Percentiles rank a stretch among this genome's conserved stretches.
Conservation (phyloP, 1,140 invertebrate species). For the Saccostrea cuccullata region DNA sequence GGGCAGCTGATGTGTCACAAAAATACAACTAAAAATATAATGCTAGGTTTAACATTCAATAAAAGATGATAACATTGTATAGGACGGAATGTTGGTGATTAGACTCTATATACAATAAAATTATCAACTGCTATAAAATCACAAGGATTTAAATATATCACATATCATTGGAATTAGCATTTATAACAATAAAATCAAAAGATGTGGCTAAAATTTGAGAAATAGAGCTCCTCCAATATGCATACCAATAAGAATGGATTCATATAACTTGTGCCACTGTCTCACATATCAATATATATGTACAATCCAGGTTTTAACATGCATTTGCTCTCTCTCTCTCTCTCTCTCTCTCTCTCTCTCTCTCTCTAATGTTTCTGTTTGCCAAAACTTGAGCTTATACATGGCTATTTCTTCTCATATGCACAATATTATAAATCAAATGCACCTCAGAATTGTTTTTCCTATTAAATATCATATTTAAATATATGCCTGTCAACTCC, state of each 20-base stretch:
- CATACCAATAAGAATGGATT: background rate
- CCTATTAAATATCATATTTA: no score
- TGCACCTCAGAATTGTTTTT: no score
- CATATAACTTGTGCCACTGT: no score
- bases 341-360: no score
- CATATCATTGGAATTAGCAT: slow-evolving; percentile 14
- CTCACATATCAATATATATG: no score
- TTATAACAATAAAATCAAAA: background rate
- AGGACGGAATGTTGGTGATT: slow-evolving; percentile 9
- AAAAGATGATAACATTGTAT: background rate
- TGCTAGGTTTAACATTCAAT: background rate
- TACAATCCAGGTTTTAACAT: no score
- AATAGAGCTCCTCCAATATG: background rate
- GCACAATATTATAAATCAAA: no score
- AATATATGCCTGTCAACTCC: no score
- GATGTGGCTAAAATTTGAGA: background rate
- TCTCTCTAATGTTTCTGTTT: no score
- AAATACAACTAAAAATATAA: slow-evolving; percentile 28
- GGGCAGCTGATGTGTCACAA: slow-evolving; percentile 26
- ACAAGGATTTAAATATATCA: slow-evolving; percentile 17
- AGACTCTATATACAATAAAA: slow-evolving; percentile 29
- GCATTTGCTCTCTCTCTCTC: no score
- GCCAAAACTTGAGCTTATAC: no score
- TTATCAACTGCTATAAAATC: slow-evolving; percentile 10
- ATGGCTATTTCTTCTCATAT: no score